Base-by-base conservation (phyloP, 92 coral and sea anemone species). In the Parazoanthus darwini region DNA sequence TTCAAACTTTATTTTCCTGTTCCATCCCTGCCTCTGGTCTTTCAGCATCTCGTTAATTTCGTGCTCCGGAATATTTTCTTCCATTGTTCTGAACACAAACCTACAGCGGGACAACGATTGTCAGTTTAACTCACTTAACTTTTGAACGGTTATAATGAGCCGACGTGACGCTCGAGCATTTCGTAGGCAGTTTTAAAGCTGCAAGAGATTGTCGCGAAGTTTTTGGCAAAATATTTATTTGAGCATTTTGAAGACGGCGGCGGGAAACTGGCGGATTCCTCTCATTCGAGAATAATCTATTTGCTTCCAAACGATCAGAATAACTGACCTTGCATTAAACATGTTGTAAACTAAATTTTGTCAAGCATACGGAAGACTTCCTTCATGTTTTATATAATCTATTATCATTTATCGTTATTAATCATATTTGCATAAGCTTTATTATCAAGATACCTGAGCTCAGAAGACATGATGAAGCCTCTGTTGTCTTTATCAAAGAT, bases 41-140 rank as follows among this genome's bases (percentile, higher is more conserved):
- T 97, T 95, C 16, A 97, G 80, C 81, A 97, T 97, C 6, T 97
- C 99, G 76, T 95, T 95, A 65, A 97, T 97, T 85, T 97, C 99
- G 74, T 97, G 93, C 78, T 97, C 99, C 6, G 99, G 98, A 33
- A 95, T 95, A 72, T 97, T 97, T 58, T 97, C 99, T 58, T 96
- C 99, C 77, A 97, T 80, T 23, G 91, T 92, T 39, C 97, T 88
- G 42, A 97, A 91, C 51, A 97, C 98, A 18, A 90, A 89, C 58
- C 87, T 83, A 23, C 11, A 11, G 76, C 13, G 11, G 25, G 5
- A 10, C 11, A 38, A 76, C 25, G 78, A 15, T 54, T 54, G 13
- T 54, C 1, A 0, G 1, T 13, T 3, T 0, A 54, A 22, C 25
- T 6, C 70, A 18, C 25, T 18, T 14, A 54, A 5, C 51, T 6